phyloP scores from a whole-genome alignment of 2,797 vertebrate species.

The Eurystomus glaucurus region DNA sequence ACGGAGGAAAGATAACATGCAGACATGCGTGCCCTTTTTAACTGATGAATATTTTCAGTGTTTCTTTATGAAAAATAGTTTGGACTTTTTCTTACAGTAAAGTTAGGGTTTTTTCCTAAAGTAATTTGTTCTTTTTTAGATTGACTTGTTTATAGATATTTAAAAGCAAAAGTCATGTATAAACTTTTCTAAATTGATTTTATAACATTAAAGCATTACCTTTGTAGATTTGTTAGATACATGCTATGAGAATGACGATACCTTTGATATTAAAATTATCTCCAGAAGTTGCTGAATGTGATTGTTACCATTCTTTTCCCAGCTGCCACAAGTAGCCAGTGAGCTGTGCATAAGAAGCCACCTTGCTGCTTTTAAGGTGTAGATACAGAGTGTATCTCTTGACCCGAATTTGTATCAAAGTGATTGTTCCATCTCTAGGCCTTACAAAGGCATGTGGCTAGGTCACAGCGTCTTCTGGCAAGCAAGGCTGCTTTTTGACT shows the following conservation, averaged over 20 bases:
- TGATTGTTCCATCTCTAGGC: neutral
- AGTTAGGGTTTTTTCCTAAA: neutral
- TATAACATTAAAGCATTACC: constrained; percentile 58
- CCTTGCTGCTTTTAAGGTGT: neutral
- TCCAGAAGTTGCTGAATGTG: constrained; percentile 53
- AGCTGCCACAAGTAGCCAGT: neutral
- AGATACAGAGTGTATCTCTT: neutral
- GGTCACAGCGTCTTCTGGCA: neutral
- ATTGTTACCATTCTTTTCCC: constrained; percentile 50
- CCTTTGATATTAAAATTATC: constrained; percentile 80
- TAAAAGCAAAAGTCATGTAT: constrained; percentile 24
- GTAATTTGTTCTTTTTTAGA: neutral
- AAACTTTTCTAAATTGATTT: constrained; percentile 63
- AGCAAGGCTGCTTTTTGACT: neutral
- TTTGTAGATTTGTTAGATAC: constrained; percentile 63
- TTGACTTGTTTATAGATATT: constrained; percentile 60
- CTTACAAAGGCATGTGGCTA: neutral
- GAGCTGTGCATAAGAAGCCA: neutral
- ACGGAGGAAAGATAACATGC: neutral
- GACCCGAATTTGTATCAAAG: neutral
- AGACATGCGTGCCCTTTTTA: neutral
- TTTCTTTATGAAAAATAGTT: neutral
- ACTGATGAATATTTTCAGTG: neutral
- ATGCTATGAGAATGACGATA: constrained; percentile 57
- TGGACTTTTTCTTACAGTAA: neutral